Evolutionary conservation across 2,113 vertebrate species (phyloP), one percentile per base, ranked within the genome.

Genomic region (Istiophorus platypterus): DNA sequence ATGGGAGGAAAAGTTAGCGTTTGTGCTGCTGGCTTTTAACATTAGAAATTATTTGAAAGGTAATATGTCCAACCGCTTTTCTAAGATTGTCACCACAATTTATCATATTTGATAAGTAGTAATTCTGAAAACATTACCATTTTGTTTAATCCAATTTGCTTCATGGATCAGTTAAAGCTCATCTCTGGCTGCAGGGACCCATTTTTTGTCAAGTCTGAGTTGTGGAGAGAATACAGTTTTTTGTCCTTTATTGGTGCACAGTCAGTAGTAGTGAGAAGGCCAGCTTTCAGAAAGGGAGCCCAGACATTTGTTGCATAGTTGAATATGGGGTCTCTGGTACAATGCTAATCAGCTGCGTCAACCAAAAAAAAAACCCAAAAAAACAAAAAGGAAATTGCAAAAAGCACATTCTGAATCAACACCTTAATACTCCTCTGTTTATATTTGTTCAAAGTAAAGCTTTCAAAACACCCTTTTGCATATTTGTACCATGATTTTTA

Each of bases 371-470:
- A 76, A 59, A 92, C 31, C 24, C n/a, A 86, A 93, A n/a, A 20
- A 22, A 22, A 78, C 66, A 92, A 34, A 51, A 86, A 92, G 88
- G 93, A 95, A 94, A 94, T 90, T 91, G 96, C 96, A 95, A 96
- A 97, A 95, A 97, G 96, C 96, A 96, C 95, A 94, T 95, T 97
- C 96, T 95, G 95, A 94, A 95, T 96, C 95, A 96, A 88, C 14
- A 66, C 85, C 85, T 95, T 93, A 94, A 85, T 85, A 88, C 88
- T 96, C 96, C 95, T 95, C 94, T 97, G 98, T 98, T 95, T 98
- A 98, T 97, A 99, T 95, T 92, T 96, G 94, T 97, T 97, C 95
- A 98, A 96, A 97, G 97, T 99, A 99, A 99, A 99, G 98, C 98
- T 99, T 98, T 99, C 95, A 92, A 97, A 97, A 96, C 94, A 96